Conservation (phyloP, 2,113 vertebrate species). For the Baryphthengus martii region DNA sequence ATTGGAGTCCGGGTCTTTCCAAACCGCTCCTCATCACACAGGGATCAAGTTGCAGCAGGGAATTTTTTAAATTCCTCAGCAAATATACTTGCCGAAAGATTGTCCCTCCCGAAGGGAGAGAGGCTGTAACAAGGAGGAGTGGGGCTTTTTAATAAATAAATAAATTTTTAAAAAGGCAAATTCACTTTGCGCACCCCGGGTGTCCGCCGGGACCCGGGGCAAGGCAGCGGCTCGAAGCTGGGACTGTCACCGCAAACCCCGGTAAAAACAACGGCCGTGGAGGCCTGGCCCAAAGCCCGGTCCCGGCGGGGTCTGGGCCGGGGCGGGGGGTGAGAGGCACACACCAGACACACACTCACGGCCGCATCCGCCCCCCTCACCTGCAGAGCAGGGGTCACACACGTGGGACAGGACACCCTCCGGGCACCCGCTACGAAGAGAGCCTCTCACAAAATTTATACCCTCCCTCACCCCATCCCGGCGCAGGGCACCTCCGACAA, state of each 20-base stretch:
- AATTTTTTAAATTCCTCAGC: slow-evolving; percentile 92
- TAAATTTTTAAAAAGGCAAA: not conserved
- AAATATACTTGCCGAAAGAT: slow-evolving; percentile 88
- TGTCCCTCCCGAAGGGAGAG: slow-evolving; percentile 24
- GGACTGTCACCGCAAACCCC: slow-evolving; percentile 21
- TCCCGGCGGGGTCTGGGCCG: not conserved
- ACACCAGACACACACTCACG: too few species aligned
- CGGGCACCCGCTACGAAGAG: not conserved
- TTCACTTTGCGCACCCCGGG: not conserved
- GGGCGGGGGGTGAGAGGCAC: not conserved
- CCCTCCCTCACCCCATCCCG: not conserved
- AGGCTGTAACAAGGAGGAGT: not conserved
- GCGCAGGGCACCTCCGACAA: not conserved
- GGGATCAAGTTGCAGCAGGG: slow-evolving; percentile 89
- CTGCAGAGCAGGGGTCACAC: not conserved
- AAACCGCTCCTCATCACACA: slow-evolving; percentile 83
- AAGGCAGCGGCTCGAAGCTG: not conserved
- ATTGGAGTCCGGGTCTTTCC: slow-evolving; percentile 80
- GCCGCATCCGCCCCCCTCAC: not conserved
- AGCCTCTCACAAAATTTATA: not conserved
- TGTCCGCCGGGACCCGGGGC: not conserved
- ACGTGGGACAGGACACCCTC: not conserved
- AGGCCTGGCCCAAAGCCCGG: not conserved
- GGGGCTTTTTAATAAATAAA: not conserved
- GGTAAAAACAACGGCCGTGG: not conserved